phyloP scores from a whole-genome alignment of 1,140 invertebrate genomes.

The Olivierus martensii region DNA sequence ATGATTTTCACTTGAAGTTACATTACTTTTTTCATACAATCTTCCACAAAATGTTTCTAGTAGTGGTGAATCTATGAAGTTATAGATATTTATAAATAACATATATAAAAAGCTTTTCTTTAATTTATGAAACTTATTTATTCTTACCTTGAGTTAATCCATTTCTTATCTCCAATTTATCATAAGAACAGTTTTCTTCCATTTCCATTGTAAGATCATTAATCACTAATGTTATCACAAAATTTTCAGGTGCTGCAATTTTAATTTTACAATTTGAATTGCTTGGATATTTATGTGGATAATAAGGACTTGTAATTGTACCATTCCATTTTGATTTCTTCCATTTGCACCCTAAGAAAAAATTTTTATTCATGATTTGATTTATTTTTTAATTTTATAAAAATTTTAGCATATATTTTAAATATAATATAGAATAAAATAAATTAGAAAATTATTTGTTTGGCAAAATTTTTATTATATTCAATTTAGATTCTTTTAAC shows the following conservation, averaged over 20 bases:
- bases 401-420: too few relatives aligned
- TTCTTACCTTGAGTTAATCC: constrained; percentile 1
- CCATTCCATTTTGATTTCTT: constrained; percentile 8
- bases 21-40: constrained; percentile 7
- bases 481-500: too few relatives aligned
- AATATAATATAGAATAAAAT: too few relatives aligned
- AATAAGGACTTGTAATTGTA: constrained; percentile 17
- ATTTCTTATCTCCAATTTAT: constrained; percentile 18
- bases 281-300: constrained; percentile 16
- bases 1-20: constrained; percentile 10
- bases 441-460: too few relatives aligned
- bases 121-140: too few relatives aligned
- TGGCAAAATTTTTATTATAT: too few relatives aligned
- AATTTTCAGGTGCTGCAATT: constrained; percentile 16
- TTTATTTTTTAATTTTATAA: too few relatives aligned
- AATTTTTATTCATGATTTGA: neutral
- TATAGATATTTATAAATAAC: too few relatives aligned
- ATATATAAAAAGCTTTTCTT: too few relatives aligned
- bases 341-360: constrained; percentile 15
- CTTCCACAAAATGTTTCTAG: constrained; percentile 15
- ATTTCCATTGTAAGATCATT: constrained; percentile 15
- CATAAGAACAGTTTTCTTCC: constrained; percentile 16
- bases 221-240: constrained; percentile 12
- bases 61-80: neutral
- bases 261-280: constrained; percentile 23